Evolutionary conservation across 2,113 vertebrate genomes (phyloP).

Genomic region (Hippocampus mohnikei): DNA sequence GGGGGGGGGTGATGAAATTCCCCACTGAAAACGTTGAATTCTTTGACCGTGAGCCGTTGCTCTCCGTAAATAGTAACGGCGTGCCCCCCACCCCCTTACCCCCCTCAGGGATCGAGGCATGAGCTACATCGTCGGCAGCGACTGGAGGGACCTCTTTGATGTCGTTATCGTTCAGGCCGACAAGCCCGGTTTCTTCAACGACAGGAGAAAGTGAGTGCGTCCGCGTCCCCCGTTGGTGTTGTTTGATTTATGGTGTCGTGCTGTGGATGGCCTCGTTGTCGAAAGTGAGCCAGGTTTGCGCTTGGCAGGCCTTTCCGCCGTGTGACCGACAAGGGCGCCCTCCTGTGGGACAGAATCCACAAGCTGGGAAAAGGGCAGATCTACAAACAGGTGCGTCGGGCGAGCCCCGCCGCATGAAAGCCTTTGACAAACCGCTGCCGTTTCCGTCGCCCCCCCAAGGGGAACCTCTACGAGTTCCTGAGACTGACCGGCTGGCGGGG

Average conservation of each 20-base stretch:
- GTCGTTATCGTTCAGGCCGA: constrained; percentile 96
- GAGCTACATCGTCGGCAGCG: constrained; percentile 92
- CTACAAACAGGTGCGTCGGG: constrained; percentile 88
- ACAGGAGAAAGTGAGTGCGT: constrained; percentile 85
- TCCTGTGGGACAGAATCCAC: constrained; percentile 96
- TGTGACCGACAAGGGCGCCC: constrained; percentile 87
- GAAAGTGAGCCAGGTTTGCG: constrained; percentile 22
- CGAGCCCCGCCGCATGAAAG: neutral
- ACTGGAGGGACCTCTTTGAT: constrained; percentile 97
- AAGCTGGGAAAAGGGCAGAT: constrained; percentile 92
- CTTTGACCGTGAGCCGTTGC: neutral
- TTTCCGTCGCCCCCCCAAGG: constrained; percentile 67
- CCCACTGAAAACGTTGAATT: too few species aligned
- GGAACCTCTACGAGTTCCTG: constrained; percentile 96
- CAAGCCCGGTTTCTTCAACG: constrained; percentile 96
- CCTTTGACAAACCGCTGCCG: neutral
- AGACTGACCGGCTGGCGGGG: constrained; percentile 97
- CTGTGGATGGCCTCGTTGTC: neutral
- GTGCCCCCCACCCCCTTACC: constrained; percentile 3
- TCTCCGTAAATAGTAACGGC: neutral
- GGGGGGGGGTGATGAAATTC: neutral
- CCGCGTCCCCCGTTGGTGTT: neutral
- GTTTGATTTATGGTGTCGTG: too few species aligned
- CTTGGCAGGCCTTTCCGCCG: constrained; percentile 86
- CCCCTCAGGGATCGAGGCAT: constrained; percentile 87